A percentile compares a stretch with the other conserved stretches of the same genome.
These are phyloP conservation scores for Hippocampus zosterae DNA, from an alignment of 2,113 vertebrate species.

Conservation along the genomic window DNA sequence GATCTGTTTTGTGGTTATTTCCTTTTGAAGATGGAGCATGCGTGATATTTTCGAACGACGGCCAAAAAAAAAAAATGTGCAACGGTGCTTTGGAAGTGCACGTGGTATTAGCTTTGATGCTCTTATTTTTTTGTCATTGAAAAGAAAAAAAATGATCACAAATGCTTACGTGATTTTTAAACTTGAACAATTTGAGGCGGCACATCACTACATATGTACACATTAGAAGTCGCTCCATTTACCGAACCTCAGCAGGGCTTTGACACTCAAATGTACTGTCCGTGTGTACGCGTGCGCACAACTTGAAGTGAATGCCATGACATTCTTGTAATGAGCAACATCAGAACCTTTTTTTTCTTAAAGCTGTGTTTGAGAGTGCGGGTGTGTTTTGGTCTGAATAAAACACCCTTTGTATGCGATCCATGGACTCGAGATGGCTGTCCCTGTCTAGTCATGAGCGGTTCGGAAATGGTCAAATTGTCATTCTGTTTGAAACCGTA, in stretches of 20 bases:
- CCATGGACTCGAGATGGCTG: conserved; percentile 3
- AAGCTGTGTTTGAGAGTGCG: conserved; percentile 20
- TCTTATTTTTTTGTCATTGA: conserved; percentile 15
- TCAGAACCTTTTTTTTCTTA: conserved; percentile 18
- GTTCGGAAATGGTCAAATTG: background rate
- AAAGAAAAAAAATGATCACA: conserved; percentile 3
- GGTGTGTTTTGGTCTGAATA: conserved; percentile 48
- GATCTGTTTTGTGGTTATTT: conserved; percentile 67
- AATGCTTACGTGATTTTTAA: background rate
- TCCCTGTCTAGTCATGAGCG: background rate
- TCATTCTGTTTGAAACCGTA: no score
- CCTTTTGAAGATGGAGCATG: conserved; percentile 50
- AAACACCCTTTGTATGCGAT: conserved; percentile 45
- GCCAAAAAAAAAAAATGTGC: conserved; percentile 44
- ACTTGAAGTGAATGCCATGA: background rate
- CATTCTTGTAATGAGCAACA: conserved; percentile 8
- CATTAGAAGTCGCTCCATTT: background rate
- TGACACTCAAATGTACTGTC: conserved; percentile 9
- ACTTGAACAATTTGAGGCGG: conserved; percentile 16
- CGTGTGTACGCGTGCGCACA: background rate
- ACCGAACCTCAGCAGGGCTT: conserved; percentile 13
- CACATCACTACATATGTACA: background rate
- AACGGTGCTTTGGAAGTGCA: conserved; percentile 53
- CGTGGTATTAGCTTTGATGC: conserved; percentile 35
- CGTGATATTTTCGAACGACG: conserved; percentile 25